Percentiles rank a stretch among this genome's conserved stretches.
Conservation (phyloP, 2,888 invertebrate genomes). For the Thumatha senex region DNA sequence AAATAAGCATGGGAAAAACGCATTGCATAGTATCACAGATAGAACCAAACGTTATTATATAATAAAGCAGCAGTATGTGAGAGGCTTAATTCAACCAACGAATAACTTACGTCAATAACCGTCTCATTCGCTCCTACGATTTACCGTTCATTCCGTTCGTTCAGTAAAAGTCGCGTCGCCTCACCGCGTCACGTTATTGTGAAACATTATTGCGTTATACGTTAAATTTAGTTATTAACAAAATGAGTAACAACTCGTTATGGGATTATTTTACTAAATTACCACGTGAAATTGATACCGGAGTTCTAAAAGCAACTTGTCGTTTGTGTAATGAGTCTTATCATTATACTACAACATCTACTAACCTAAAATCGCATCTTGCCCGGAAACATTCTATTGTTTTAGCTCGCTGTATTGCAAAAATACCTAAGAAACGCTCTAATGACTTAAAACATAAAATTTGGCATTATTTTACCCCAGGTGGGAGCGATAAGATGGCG, state of each 20-base stretch:
- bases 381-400: background rate
- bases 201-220: background rate
- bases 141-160: background rate
- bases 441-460: background rate
- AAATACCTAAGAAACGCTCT: background rate
- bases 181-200: background rate
- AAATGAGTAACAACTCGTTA: background rate
- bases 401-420: background rate
- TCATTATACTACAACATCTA: background rate
- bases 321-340: slow-evolving; percentile 1
- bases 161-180: background rate
- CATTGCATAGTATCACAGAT: no score
- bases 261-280: slow-evolving; percentile 4
- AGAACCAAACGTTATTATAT: no score
- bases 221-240: slow-evolving; percentile 1
- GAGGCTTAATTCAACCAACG: background rate
- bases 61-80: no score
- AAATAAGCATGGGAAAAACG: no score
- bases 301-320: background rate
- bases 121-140: no score
- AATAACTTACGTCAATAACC: background rate
- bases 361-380: slow-evolving; percentile 6
- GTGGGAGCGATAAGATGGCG: background rate
- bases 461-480: slow-evolving; percentile 5
- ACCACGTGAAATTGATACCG: background rate